Evolutionary conservation across 1,140 invertebrate genomes (phyloP), one percentile per base, ranked within the genome.

Genomic region (Papilio aristodemus): DNA sequence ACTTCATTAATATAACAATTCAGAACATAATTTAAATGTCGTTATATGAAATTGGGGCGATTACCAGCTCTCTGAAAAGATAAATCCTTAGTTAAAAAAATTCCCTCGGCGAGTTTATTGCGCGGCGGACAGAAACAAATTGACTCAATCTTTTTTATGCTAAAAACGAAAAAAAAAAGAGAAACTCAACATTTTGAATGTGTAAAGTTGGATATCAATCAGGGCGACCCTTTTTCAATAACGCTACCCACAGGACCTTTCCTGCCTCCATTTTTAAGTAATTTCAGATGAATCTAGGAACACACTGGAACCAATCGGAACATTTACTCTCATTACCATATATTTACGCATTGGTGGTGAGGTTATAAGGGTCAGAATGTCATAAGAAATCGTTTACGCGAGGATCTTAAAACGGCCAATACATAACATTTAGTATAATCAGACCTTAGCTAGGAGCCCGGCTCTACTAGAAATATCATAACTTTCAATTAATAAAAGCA

Each of bases 201-300:
- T 88, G 85, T 83, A 84, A 89, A 89, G 79, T 88, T 87, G 84
- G 80, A 83, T 87, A 89, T 89, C 85, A 89, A 90, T 90, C 85
- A 90, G 87, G 77, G 70, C 80, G 83, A 80, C 88, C 85, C 86
- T 88, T 89, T 87, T 90, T 88, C 85, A 89, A 89, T 90, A 86
- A 90, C 78, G 83, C 77, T 80, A 87, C 46, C 85, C 85, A 83
- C 83, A 83, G 78, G 79, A 73, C 71, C 70, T 80, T 82, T 67
- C 62, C 71, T 43, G 71, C 83, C 79, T 75, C 82, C 85, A 87
- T 90, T 87, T 87, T 84, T 86, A 81, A 81, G 87, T 87, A 86
- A 88, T 88, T 90, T 87, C 78, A 83, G 46, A 54, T 54, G 22
- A 54, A 54, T 19, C 19, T 54, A 14, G 22, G 46, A 19, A 22